These are phyloP conservation scores for Julus scandinavius DNA, from an alignment of 2,888 invertebrate genomes.

Conservation along the genomic window DNA sequence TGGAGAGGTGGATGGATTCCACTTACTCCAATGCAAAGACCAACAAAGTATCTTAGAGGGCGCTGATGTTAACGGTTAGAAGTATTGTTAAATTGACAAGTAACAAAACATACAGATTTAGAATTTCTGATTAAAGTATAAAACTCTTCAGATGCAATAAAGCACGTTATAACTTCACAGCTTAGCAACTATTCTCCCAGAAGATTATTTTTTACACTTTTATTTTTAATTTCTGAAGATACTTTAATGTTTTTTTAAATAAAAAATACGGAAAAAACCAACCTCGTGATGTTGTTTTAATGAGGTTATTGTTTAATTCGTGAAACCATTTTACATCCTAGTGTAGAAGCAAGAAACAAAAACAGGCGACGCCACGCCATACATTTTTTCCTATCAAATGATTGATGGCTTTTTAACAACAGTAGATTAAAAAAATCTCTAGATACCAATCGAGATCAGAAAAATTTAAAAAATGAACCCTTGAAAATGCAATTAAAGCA, in stretches of 20 bases:
- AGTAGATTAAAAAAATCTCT: not conserved
- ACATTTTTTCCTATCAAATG: not conserved
- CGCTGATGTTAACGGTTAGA: too few relatives aligned
- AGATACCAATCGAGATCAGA: slow-evolving; percentile 4
- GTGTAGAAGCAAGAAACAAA: not conserved
- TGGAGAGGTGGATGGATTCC: too few relatives aligned
- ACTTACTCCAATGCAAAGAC: too few relatives aligned
- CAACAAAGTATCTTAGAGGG: too few relatives aligned
- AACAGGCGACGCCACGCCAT: not conserved
- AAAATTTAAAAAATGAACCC: not conserved
- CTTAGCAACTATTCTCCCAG: not conserved
- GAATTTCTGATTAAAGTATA: too few relatives aligned
- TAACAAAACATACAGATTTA: too few relatives aligned
- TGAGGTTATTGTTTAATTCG: not conserved
- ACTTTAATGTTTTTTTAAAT: not conserved
- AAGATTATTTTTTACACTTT: not conserved
- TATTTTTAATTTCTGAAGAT: too few relatives aligned
- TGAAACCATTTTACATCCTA: not conserved
- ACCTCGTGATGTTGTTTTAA: not conserved
- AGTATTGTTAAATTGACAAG: too few relatives aligned
- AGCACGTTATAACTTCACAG: not conserved
- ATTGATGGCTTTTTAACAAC: slow-evolving; percentile 23
- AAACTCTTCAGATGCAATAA: too few relatives aligned
- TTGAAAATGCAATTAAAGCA: not conserved
- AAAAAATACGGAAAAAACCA: not conserved